Evolutionary conservation across 2,797 vertebrate species (phyloP).

Genomic region (Ataeniobius toweri): DNA sequence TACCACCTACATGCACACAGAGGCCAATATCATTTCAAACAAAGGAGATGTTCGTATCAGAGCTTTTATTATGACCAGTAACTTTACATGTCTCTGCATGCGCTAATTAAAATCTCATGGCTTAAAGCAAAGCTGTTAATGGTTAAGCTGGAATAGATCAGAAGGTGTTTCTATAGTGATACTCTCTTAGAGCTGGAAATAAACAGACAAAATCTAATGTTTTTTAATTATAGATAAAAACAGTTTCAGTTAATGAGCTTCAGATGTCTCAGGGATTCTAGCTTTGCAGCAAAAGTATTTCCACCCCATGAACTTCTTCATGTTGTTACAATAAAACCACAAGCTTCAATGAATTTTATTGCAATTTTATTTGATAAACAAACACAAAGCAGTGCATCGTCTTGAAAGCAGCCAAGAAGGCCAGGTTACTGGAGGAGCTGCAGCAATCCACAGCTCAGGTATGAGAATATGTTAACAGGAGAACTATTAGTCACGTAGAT

Average conservation of each 20-base stretch:
- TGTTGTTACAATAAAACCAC: too few relatives aligned
- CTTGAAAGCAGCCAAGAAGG: too few relatives aligned
- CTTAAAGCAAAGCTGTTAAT: too few relatives aligned
- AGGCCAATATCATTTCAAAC: background rate
- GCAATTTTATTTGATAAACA: too few relatives aligned
- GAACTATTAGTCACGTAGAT: too few relatives aligned
- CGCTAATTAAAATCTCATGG: background rate
- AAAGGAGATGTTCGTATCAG: background rate
- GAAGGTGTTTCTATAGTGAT: background rate
- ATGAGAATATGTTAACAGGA: background rate
- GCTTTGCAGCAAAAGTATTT: background rate
- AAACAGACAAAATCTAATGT: background rate
- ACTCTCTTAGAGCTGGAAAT: background rate
- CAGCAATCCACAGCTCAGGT: too few relatives aligned
- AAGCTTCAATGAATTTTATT: too few relatives aligned
- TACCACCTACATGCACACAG: conserved; percentile 68
- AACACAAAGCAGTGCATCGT: too few relatives aligned
- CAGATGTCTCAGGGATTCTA: conserved; percentile 12
- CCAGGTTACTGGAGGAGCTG: too few relatives aligned
- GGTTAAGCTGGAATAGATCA: background rate
- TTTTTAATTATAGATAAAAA: conserved; percentile 4
- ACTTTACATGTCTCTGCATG: background rate
- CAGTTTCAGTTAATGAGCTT: background rate
- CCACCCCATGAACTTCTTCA: too few relatives aligned
- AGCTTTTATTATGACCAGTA: background rate